Percentiles rank a stretch among this genome's conserved stretches.
These are phyloP conservation scores for Pangasius macronema DNA, from an alignment of 2,797 vertebrate genomes.

Conservation along the genomic window DNA sequence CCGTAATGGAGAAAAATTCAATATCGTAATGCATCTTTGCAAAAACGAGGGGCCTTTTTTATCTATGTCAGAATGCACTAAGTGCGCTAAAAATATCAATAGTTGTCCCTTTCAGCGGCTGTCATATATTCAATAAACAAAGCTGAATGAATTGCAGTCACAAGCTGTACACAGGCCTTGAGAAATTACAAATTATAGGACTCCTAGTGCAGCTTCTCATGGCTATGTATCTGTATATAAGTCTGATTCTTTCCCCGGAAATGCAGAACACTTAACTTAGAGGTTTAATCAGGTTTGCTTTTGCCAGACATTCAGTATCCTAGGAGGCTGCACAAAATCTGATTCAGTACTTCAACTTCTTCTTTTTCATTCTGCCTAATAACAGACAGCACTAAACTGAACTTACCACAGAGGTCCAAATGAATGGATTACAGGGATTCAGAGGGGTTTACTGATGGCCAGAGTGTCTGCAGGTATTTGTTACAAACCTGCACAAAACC, in stretches of 20 bases:
- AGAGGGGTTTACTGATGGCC: not conserved
- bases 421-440: conserved; percentile 15
- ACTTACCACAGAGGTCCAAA: conserved; percentile 9
- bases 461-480: conserved; percentile 20
- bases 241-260: conserved; percentile 22
- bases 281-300: conserved; percentile 29
- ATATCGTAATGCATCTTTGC: conserved; percentile 51
- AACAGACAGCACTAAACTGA: conserved; percentile 21
- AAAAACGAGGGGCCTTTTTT: conserved; percentile 29
- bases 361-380: conserved; percentile 24
- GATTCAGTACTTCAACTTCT: conserved; percentile 16
- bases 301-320: conserved; percentile 14
- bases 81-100: conserved; percentile 54
- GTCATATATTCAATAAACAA: conserved; percentile 52
- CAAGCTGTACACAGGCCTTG: not conserved
- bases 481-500: conserved; percentile 25
- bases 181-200: conserved; percentile 38
- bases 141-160: conserved; percentile 32
- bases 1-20: conserved; percentile 46
- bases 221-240: conserved; percentile 25
- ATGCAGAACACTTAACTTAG: conserved; percentile 8
- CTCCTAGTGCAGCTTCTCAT: conserved; percentile 9
- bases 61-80: conserved; percentile 49
- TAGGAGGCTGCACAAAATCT: conserved; percentile 10
- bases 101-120: conserved; percentile 43